phyloP scores from a whole-genome alignment of 1,140 invertebrate species.

The Arctopsyche grandis region DNA sequence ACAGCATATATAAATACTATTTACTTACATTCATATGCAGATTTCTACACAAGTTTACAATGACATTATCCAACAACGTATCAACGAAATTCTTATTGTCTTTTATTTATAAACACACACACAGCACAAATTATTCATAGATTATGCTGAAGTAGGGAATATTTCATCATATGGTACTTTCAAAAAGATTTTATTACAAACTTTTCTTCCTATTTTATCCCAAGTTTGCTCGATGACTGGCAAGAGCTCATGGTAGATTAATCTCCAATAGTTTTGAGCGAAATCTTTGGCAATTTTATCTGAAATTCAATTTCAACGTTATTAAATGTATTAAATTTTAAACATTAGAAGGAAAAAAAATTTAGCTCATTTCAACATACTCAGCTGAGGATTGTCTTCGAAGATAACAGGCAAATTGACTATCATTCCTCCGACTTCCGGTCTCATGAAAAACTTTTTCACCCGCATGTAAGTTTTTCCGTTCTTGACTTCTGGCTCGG shows the following conservation, averaged over 20 bases:
- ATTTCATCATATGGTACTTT: slow-evolving; percentile 62
- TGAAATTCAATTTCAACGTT: slow-evolving; percentile 57
- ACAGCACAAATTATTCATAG: too few species aligned
- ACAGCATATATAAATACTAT: too few species aligned
- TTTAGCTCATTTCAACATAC: slow-evolving; percentile 60
- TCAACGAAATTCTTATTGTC: too few species aligned
- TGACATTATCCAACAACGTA: too few species aligned
- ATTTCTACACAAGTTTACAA: too few species aligned
- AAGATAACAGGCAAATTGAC: slow-evolving; percentile 67
- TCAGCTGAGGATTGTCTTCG: slow-evolving; percentile 67
- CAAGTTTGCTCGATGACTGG: slow-evolving; percentile 65
- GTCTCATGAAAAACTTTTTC: slow-evolving; percentile 72
- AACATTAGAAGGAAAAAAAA: neutral
- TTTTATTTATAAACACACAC: too few species aligned
- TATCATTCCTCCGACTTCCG: slow-evolving; percentile 69
- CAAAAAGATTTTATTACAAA: slow-evolving; percentile 63
- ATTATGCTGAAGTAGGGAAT: slow-evolving; percentile 52
- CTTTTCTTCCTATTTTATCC: slow-evolving; percentile 62
- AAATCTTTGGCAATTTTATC: slow-evolving; percentile 65
- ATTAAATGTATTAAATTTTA: neutral
- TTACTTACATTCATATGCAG: too few species aligned
- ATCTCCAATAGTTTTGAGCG: slow-evolving; percentile 70
- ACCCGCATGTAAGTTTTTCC: slow-evolving; percentile 61
- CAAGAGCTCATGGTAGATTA: slow-evolving; percentile 66
- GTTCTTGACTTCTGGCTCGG: slow-evolving; percentile 59